phyloP scores from a whole-genome alignment of 2,797 vertebrate genomes.

The Heteromormyrus szaboi region DNA sequence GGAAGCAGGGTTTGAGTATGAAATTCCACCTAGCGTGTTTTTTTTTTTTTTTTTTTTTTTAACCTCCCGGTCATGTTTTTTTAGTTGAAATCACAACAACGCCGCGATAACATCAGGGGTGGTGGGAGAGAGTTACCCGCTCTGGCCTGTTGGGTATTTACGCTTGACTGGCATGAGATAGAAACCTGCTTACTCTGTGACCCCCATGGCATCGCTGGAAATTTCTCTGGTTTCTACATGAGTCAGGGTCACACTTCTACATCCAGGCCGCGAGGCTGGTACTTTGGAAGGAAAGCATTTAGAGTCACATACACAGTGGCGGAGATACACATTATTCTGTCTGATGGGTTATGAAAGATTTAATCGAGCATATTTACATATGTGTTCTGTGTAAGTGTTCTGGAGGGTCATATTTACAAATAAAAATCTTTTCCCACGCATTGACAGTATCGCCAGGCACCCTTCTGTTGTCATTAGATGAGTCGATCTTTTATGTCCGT shows the following conservation, averaged over 20 bases:
- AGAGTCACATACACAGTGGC: background rate
- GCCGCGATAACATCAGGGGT: background rate
- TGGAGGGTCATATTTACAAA: background rate
- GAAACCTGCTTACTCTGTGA: background rate
- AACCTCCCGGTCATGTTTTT: background rate
- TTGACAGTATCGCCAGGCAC: background rate
- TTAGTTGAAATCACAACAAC: background rate
- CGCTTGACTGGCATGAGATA: conserved; percentile 4
- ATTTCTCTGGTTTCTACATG: background rate
- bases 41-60: background rate
- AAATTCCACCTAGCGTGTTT: background rate
- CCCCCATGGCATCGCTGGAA: background rate
- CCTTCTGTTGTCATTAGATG: background rate
- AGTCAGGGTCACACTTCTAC: conserved; percentile 1
- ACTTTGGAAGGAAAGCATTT: background rate
- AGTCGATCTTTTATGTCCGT: background rate
- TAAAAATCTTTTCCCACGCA: background rate
- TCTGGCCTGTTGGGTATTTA: background rate
- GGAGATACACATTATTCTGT: background rate
- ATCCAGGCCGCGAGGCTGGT: background rate
- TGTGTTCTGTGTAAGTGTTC: background rate
- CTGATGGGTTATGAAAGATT: background rate
- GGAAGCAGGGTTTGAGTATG: background rate
- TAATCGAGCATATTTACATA: background rate
- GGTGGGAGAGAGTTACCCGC: background rate